A percentile compares a stretch with the other conserved stretches of the same genome.
phyloP scores from a whole-genome alignment of 2,113 vertebrate species.

The Meriones unguiculatus region DNA sequence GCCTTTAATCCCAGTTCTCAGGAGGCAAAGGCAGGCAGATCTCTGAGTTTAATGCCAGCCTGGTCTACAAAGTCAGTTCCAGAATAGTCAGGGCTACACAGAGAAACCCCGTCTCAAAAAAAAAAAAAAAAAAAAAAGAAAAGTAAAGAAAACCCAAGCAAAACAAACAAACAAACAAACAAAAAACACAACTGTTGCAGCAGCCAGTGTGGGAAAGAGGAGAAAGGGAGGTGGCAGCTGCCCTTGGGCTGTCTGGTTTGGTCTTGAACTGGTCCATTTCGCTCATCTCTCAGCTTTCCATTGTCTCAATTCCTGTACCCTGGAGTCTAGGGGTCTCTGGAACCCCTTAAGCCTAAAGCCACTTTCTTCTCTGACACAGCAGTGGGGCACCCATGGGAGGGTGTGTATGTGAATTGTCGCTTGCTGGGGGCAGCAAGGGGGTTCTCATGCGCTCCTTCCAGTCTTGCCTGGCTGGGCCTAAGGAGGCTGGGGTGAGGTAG shows the following conservation, averaged over 20 bases:
- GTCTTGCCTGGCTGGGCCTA: background rate
- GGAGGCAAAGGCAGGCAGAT: no score
- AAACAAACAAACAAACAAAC: no score
- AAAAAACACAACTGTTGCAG: no score
- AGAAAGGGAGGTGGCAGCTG: background rate
- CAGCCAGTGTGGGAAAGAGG: rapidly evolving
- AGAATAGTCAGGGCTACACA: no score
- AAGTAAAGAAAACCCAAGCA: no score
- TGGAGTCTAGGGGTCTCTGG: background rate
- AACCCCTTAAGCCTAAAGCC: background rate
- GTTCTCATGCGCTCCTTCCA: background rate
- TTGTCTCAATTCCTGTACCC: background rate
- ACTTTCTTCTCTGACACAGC: background rate
- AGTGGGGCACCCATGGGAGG: background rate
- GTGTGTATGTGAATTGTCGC: rapidly evolving
- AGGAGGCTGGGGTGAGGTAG: background rate
- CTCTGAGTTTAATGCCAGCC: no score
- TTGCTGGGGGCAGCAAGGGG: background rate
- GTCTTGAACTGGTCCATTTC: background rate
- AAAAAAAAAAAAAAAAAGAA: no score
- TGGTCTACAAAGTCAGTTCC: no score
- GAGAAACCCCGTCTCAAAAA: no score
- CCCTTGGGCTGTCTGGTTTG: background rate
- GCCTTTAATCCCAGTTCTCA: no score
- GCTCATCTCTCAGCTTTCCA: background rate